A percentile compares a stretch with the other conserved stretches of the same genome.
phyloP scores from a whole-genome alignment of 2,113 vertebrate species.

The Phrynosoma platyrhinos region DNA sequence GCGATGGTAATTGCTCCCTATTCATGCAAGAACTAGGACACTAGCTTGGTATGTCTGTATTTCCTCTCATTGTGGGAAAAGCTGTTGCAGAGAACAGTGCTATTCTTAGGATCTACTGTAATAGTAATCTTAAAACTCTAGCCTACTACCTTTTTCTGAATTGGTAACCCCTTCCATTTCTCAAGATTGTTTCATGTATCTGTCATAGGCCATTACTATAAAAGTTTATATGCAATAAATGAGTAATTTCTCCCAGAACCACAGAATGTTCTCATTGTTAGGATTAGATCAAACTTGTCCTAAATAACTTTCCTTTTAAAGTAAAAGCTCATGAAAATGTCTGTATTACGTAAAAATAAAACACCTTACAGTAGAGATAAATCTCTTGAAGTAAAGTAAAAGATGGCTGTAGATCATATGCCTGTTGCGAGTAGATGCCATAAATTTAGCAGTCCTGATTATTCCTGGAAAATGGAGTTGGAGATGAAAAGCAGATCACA shows the following conservation, averaged over 20 bases:
- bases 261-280: background rate
- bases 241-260: background rate
- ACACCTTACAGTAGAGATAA: background rate
- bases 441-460: background rate
- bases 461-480: background rate
- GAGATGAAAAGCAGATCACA: background rate
- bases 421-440: background rate
- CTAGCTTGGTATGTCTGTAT: background rate
- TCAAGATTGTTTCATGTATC: background rate
- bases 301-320: background rate
- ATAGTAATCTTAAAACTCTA: background rate
- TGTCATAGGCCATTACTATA: background rate
- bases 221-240: background rate
- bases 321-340: background rate
- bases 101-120: background rate
- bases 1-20: background rate
- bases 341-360: background rate
- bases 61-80: background rate
- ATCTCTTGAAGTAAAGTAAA: background rate
- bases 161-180: background rate
- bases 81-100: background rate
- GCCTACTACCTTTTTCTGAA: background rate
- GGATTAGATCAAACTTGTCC: background rate
- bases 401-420: background rate
- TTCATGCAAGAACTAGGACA: background rate